Base-by-base conservation (phyloP, 2,888 invertebrate genomes). In the Cryptus armator region DNA sequence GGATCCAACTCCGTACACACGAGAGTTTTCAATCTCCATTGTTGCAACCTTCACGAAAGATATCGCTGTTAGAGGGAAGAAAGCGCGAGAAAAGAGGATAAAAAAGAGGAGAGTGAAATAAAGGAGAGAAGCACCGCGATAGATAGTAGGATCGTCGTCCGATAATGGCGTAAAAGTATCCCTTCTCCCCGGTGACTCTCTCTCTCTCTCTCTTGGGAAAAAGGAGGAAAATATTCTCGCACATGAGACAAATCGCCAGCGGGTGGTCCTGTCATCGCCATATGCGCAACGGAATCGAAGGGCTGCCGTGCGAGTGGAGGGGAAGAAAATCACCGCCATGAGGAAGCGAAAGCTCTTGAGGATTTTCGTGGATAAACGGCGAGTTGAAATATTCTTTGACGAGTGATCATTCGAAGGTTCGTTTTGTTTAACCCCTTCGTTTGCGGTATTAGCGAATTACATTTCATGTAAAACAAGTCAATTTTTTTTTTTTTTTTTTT, bases 311-410 rank as follows among this genome's bases (percentile, higher is more conserved):
- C 72, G 44, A 29, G 74, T 46, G 46, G 62, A 9, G 70, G 51
- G 16, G 51, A 37, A 19, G 16, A 51, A 53, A 70, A 81, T 43
- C 74, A 53, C 53, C 70, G 71, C n/a, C 64, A 84, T 84, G 79
- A 84, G 80, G 75, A 84, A 84, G 76, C 79, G 83, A 59, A 80
- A 79, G 72, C 68, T 79, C 51, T 56, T 64, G 64, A 70, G 59
- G 64, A 66, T 76, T 24, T 9, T 37, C 62, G 56, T 67, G 64
- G 75, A 66, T 75, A 59, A 77, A 81, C 32, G 74, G 44, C 24
- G 12, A 68, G 77, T 72, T 43, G 64, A 71, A 19, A 16, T 48
- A 32, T 48, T 46, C 7, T 32, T 12, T 5, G 19, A 37, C 48
- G 51, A n/a, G 24, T 12, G 3, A 56, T 56, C 37, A 44, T 56